Evolutionary conservation across 2,888 invertebrate genomes (phyloP), one percentile per base, ranked within the genome.

Genomic region (Pandemis cinnamomeana): DNA sequence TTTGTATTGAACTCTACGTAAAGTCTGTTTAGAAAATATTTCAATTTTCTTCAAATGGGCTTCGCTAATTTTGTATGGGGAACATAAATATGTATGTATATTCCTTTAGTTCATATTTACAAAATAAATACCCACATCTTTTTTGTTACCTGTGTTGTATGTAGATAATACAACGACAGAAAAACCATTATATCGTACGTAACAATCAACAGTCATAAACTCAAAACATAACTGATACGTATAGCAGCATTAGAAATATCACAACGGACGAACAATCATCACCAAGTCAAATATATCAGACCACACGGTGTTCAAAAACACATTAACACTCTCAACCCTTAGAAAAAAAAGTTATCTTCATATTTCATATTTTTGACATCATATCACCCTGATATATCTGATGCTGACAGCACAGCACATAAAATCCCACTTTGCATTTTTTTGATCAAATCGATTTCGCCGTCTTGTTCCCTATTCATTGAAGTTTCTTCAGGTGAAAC

Each of bases 401-500:
- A 58, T 58, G 11, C 58, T 58, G 27, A 58, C 58, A 27, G 58
- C 27, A 27, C 27, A 58, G n/a, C 51, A 51, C 51, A 51, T 51
- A 44, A 55, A 20, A 55, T 20, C 15, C 55, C 55, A 55, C 55
- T 58, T 6, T 10, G 58, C 27, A 36, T 5, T 58, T 11, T 20
- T n/a, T n/a, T 3, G 27, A 55, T 55, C 0, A 53, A n/a, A 5
- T n/a, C n/a, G n/a, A 53, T 6, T 36, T 0, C 27, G 53, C 11
- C 27, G 27, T 58, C 27, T 27, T 58, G 58, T 27, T 58, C 27
- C 8, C 13, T 58, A 44, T 48, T 27, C 48, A 48, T 27, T 13
- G 64, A 27, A 6, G n/a, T 13, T 48, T 11, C 61, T 67, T 67
- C 61, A 74, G 8, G 89, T 79, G 78, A 94, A 92, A 78, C 89